Conservation (phyloP, 2,797 vertebrate genomes). For the Dryobates pubescens region DNA sequence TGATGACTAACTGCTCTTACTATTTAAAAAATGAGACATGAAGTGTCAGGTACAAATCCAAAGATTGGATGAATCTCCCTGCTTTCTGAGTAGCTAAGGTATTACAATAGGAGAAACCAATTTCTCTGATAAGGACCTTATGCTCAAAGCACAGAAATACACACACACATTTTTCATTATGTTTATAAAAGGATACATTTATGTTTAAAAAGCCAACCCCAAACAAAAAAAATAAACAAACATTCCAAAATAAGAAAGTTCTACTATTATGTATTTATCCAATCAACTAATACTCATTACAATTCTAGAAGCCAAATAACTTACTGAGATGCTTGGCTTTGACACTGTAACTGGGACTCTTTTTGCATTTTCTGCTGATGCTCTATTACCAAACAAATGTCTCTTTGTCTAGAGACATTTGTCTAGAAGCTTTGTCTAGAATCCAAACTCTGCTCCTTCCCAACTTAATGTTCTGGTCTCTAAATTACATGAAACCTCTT, state of each 20-base stretch:
- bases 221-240: neutral
- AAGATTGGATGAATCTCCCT: neutral
- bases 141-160: neutral
- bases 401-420: neutral
- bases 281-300: neutral
- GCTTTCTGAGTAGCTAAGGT: neutral
- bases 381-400: neutral
- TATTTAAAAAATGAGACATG: neutral
- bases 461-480: neutral
- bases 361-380: neutral
- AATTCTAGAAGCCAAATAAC: neutral
- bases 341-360: neutral
- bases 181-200: neutral
- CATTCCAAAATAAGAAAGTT: neutral
- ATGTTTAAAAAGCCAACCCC: neutral
- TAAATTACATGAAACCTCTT: neutral
- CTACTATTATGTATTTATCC: neutral
- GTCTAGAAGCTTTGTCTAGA: neutral
- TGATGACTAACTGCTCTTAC: neutral
- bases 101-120: neutral
- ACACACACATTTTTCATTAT: neutral
- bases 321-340: neutral
- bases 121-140: neutral
- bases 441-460: neutral
- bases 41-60: neutral